Conservation (phyloP, 2,797 vertebrate genomes). For the Rhinogobio ventralis region DNA sequence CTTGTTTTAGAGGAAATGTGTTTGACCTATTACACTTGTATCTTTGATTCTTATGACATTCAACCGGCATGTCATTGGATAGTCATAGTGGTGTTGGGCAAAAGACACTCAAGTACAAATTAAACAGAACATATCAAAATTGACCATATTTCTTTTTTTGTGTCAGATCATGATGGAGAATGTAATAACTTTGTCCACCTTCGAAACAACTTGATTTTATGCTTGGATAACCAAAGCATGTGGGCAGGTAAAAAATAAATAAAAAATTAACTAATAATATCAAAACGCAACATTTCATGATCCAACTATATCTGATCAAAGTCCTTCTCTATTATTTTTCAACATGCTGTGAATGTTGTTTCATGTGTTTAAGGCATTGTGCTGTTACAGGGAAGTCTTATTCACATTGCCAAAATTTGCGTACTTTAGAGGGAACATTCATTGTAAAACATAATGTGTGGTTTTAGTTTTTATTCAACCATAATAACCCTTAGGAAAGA, state of each 20-base stretch:
- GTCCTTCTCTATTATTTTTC: not conserved
- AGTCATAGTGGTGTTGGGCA: not conserved
- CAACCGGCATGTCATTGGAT: not conserved
- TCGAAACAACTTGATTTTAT: not conserved
- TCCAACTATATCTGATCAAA: not conserved
- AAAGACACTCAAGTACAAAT: not conserved
- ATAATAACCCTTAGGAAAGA: not conserved
- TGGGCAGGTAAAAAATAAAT: too few relatives aligned
- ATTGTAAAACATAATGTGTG: not conserved
- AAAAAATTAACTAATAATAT: not conserved
- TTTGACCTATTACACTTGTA: constrained; percentile 22
- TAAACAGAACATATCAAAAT: not conserved
- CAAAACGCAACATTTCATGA: not conserved
- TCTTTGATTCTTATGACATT: constrained; percentile 12
- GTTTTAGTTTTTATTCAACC: not conserved
- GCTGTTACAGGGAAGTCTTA: not conserved
- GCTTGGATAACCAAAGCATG: not conserved
- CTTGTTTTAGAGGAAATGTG: constrained; percentile 27
- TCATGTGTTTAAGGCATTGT: not conserved
- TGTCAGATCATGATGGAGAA: not conserved
- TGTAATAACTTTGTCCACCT: not conserved
- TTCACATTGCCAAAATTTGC: not conserved
- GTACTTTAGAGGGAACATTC: not conserved
- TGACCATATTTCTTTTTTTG: not conserved
- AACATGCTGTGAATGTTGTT: not conserved